A percentile compares a stretch with the other conserved stretches of the same genome.
Conservation (phyloP, 1,140 invertebrate genomes). For the Ceratosolen solmsi region DNA sequence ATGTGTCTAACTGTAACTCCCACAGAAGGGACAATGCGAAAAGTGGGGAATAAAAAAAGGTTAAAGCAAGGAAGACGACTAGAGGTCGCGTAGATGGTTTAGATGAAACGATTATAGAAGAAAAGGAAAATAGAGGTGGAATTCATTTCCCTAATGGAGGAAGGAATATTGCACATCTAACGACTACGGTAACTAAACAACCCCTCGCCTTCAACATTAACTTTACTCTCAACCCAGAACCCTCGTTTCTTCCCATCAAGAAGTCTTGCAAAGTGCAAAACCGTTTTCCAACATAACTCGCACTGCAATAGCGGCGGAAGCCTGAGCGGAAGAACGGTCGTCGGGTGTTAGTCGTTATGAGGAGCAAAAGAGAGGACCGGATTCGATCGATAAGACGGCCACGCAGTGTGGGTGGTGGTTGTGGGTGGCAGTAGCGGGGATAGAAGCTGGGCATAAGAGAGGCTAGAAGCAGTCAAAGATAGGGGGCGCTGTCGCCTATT, state of each 20-base stretch:
- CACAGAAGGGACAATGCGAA: no score
- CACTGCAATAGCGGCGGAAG: no score
- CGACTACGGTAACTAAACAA: constrained; percentile 54
- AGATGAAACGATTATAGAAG: no score
- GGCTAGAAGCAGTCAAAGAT: neutral
- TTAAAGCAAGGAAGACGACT: no score
- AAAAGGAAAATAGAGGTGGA: constrained; percentile 48
- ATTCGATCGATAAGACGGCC: constrained; percentile 44
- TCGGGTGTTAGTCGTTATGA: neutral
- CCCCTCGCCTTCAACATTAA: constrained; percentile 42
- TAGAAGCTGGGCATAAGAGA: neutral
- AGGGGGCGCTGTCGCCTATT: constrained; percentile 11
- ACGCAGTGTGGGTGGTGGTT: constrained; percentile 10
- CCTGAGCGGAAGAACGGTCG: no score
- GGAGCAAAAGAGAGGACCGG: constrained; percentile 6
- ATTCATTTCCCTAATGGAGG: constrained; percentile 58
- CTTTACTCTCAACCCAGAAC: no score
- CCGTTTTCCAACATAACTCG: constrained; percentile 18
- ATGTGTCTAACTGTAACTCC: no score
- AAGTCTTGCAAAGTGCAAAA: constrained; percentile 11
- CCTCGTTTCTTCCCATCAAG: constrained; percentile 1
- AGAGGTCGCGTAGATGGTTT: no score
- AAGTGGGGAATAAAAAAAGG: no score
- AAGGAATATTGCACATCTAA: constrained; percentile 55
- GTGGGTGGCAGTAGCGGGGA: neutral